These are phyloP conservation scores for Synaphobranchus kaupii DNA, from an alignment of 2,797 vertebrate genomes.

Conservation along the genomic window DNA sequence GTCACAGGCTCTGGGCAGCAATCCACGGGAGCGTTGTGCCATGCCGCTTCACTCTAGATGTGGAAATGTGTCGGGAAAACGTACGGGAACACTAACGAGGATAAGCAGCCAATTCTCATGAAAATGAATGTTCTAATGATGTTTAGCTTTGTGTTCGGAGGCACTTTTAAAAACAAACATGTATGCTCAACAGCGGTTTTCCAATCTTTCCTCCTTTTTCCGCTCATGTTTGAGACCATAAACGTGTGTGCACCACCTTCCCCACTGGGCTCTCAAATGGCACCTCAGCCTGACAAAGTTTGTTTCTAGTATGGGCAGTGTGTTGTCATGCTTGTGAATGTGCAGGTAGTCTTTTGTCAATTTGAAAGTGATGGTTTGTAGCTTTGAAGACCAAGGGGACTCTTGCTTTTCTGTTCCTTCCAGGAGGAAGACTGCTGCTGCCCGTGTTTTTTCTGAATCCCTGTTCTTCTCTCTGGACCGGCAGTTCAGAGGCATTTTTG, in stretches of 20 bases:
- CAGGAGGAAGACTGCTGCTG: constrained; percentile 59
- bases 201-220: neutral
- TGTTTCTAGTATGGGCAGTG: neutral
- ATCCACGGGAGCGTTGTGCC: neutral
- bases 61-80: neutral
- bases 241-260: neutral
- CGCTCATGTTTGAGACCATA: neutral
- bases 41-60: neutral
- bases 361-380: constrained; percentile 15
- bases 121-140: constrained; percentile 16
- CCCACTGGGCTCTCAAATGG: neutral
- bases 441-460: constrained; percentile 44
- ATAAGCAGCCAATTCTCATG: neutral
- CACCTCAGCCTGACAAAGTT: neutral
- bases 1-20: constrained; percentile 7
- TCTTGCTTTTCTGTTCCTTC: constrained; percentile 35
- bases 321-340: neutral
- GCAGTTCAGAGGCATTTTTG: constrained; percentile 26
- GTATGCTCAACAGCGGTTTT: neutral
- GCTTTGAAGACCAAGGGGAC: constrained; percentile 8
- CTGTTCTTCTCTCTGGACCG: constrained; percentile 54
- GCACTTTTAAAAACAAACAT: neutral
- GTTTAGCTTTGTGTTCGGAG: constrained; percentile 7
- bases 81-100: neutral
- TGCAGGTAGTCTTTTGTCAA: neutral